Percentiles rank a stretch among this genome's conserved stretches.
These are phyloP conservation scores for Pseudochaenichthys georgianus DNA, from an alignment of 2,797 vertebrate genomes.

Conservation along the genomic window DNA sequence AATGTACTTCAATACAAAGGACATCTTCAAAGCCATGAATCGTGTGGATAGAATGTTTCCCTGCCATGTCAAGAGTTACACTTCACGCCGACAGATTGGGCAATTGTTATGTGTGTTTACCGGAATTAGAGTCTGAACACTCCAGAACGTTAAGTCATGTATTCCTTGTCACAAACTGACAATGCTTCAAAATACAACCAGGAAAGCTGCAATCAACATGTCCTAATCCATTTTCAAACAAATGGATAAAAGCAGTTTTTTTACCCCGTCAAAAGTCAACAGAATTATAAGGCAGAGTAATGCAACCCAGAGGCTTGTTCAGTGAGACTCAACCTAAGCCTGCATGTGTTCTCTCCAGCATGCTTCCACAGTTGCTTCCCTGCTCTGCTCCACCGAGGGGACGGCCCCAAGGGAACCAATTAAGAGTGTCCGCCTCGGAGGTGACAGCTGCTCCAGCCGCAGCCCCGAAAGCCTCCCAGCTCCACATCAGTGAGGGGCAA, in stretches of 20 bases:
- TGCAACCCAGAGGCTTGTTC: conserved; percentile 19
- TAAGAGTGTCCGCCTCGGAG: conserved; percentile 65
- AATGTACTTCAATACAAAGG: background rate
- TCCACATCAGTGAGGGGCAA: conserved; percentile 55
- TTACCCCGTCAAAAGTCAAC: background rate
- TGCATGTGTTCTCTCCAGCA: conserved; percentile 38
- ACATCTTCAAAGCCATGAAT: background rate
- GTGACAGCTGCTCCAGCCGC: conserved; percentile 69
- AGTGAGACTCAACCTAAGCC: conserved; percentile 40
- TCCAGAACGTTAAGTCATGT: background rate
- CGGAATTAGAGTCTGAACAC: background rate
- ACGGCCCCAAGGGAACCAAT: conserved; percentile 74
- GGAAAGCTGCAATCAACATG: background rate
- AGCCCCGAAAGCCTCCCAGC: conserved; percentile 60
- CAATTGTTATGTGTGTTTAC: background rate
- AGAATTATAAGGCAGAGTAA: background rate
- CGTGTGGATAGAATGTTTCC: background rate
- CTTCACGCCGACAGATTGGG: background rate
- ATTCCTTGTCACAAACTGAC: background rate
- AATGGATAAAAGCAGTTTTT: background rate
- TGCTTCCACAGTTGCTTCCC: conserved; percentile 49
- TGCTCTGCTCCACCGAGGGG: conserved; percentile 51
- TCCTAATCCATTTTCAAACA: background rate
- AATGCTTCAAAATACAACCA: background rate
- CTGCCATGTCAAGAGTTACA: background rate